These are phyloP conservation scores for Drosophila suzukii DNA, from an alignment of 1,140 invertebrate genomes.

Conservation along the genomic window DNA sequence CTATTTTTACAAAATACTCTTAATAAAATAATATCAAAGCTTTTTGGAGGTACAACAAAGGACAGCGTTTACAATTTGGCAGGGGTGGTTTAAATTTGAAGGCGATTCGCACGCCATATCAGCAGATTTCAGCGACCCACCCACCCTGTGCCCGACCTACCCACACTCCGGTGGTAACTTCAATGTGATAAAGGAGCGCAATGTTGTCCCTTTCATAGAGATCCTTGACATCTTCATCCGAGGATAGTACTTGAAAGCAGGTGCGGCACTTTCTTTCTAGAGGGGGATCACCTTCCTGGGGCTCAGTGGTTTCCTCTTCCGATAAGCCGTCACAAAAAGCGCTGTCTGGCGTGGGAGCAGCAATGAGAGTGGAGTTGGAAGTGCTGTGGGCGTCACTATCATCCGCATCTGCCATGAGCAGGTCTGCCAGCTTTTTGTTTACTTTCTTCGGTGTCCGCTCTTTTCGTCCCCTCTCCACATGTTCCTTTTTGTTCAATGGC, in stretches of 20 bases:
- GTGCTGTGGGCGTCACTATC: neutral
- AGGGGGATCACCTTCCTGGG: neutral
- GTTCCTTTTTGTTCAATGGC: neutral
- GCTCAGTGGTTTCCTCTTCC: constrained; percentile 11
- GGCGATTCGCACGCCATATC: neutral
- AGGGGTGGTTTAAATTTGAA: no score
- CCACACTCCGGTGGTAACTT: constrained; percentile 52
- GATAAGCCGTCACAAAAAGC: constrained; percentile 8
- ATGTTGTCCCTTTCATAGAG: constrained; percentile 34
- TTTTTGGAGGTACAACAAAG: no score
- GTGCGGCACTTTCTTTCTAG: constrained; percentile 46
- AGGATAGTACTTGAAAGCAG: constrained; percentile 23
- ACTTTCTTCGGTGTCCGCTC: neutral
- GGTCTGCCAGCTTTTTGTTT: constrained; percentile 16
- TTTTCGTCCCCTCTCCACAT: neutral
- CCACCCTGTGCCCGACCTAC: constrained; percentile 13
- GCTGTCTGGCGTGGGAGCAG: constrained; percentile 5
- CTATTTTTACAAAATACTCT: no score
- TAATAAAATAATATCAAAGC: no score
- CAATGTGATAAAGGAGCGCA: constrained; percentile 48
- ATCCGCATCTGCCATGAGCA: constrained; percentile 12
- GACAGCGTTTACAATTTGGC: no score
- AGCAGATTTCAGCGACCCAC: neutral
- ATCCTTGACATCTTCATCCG: constrained; percentile 39
- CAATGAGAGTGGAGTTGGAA: neutral